Conservation (phyloP, 2,113 vertebrate species). For the Melozone crissalis region DNA sequence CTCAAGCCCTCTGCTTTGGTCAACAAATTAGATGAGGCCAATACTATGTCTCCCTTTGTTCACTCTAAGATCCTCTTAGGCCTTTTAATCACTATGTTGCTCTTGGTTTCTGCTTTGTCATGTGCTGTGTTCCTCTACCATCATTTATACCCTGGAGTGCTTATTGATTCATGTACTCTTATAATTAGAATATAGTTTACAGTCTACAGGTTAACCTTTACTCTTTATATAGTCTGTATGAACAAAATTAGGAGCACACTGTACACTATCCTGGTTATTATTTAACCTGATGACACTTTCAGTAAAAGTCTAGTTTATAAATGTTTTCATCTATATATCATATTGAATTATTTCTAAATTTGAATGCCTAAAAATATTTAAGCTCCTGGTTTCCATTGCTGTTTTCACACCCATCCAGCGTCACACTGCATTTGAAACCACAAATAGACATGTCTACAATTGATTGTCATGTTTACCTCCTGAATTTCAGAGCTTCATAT, state of each 20-base stretch:
- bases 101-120: conserved; percentile 19
- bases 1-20: not conserved
- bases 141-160: conserved; percentile 1
- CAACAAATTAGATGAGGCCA: not conserved
- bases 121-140: not conserved
- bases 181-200: conserved; percentile 62
- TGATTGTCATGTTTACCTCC: not conserved
- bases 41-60: not conserved
- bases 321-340: not conserved
- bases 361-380: not conserved
- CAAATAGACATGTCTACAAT: not conserved
- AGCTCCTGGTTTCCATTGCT: not conserved
- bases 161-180: conserved; percentile 58
- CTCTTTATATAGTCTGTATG: conserved; percentile 5
- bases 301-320: not conserved
- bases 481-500: not conserved
- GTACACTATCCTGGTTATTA: not conserved
- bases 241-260: conserved; percentile 31
- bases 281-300: not conserved
- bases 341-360: not conserved
- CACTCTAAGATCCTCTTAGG: not conserved
- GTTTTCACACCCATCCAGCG: not conserved
- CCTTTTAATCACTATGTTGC: not conserved
- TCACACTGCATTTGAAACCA: not conserved
- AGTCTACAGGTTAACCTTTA: conserved; percentile 40